These are phyloP conservation scores for Sternarchorhynchus goeldii DNA, from an alignment of 2,797 vertebrate genomes.

Conservation along the genomic window DNA sequence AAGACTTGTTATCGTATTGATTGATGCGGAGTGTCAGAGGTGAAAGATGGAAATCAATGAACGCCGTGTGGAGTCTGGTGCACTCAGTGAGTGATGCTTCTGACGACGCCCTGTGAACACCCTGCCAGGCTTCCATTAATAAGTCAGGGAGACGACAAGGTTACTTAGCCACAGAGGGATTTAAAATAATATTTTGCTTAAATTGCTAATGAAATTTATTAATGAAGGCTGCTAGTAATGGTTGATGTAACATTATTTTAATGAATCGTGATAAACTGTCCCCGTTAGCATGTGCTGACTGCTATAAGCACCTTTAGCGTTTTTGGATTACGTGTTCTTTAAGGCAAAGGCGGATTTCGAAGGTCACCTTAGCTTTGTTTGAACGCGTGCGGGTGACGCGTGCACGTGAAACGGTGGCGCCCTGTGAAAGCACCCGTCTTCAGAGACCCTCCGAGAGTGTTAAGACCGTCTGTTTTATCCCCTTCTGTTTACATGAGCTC, in stretches of 20 bases:
- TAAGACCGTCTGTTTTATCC: neutral
- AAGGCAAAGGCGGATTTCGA: neutral
- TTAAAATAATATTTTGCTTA: slow-evolving; percentile 38
- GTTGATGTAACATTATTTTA: too few species aligned
- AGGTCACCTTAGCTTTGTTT: neutral
- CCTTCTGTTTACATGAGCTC: slow-evolving; percentile 16
- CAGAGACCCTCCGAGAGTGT: too few species aligned
- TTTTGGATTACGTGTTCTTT: too few species aligned
- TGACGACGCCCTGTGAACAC: slow-evolving; percentile 64
- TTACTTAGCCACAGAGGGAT: slow-evolving; percentile 58
- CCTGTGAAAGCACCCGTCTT: neutral
- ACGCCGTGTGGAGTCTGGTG: slow-evolving; percentile 64
- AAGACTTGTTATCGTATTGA: slow-evolving; percentile 82
- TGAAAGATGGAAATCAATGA: slow-evolving; percentile 74
- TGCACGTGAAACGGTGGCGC: slow-evolving; percentile 20
- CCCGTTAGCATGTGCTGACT: too few species aligned
- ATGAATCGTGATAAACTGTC: too few species aligned
- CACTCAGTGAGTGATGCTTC: slow-evolving; percentile 66
- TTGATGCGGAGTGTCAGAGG: slow-evolving; percentile 71
- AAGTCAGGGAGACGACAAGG: slow-evolving; percentile 61
- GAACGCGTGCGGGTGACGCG: slow-evolving; percentile 18
- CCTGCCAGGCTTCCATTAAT: slow-evolving; percentile 70
- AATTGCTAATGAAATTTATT: slow-evolving; percentile 16
- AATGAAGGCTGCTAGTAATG: neutral
- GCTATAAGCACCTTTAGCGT: too few species aligned